Evolutionary conservation across 2,113 vertebrate species (phyloP).

Genomic region (Neogale vison): DNA sequence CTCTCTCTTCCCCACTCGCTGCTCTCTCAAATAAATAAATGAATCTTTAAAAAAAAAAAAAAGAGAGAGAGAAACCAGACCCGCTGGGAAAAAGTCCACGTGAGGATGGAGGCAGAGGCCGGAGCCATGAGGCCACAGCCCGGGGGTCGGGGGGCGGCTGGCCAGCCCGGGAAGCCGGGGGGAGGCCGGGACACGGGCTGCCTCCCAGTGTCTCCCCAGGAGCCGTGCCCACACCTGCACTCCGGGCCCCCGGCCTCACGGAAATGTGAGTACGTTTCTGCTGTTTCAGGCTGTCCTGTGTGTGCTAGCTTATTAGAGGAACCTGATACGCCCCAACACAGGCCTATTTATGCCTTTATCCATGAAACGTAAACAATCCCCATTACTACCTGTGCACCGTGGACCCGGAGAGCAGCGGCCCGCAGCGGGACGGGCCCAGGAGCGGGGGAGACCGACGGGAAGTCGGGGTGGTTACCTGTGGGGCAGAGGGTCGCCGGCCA

Average conservation of each 20-base stretch:
- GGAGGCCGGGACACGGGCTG: fast-evolving
- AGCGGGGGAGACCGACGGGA: fast-evolving
- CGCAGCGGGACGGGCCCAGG: fast-evolving
- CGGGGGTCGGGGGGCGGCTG: fast-evolving
- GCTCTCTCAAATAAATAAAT: not conserved
- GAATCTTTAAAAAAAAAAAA: not conserved
- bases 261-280: not conserved
- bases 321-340: fast-evolving
- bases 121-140: fast-evolving
- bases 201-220: fast-evolving
- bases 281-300: not conserved
- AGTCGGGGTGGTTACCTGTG: fast-evolving
- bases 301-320: not conserved
- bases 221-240: no score
- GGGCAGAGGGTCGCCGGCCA: fast-evolving
- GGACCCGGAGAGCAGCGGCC: not conserved
- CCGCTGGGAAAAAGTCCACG: not conserved
- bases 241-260: not conserved
- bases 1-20: not conserved
- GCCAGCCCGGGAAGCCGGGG: not conserved
- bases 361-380: fast-evolving
- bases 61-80: not conserved
- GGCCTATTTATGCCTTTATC: fast-evolving
- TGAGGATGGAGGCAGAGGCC: fast-evolving
- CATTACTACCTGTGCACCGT: fast-evolving